Conservation (phyloP, 1,140 invertebrate genomes). For the Geopemphigus sp. region DNA sequence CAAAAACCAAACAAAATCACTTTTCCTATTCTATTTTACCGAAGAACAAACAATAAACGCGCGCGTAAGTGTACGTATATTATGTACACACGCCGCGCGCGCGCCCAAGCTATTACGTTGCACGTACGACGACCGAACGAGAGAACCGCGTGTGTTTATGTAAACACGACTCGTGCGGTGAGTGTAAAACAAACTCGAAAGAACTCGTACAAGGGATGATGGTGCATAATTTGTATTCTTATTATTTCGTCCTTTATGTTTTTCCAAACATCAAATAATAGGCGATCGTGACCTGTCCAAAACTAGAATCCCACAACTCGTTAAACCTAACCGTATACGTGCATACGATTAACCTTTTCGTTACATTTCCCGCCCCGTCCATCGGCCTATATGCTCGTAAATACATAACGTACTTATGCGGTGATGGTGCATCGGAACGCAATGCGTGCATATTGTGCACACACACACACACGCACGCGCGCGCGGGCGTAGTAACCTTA, state of each 20-base stretch:
- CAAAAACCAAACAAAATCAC: conserved; percentile 14
- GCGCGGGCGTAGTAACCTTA: too few relatives aligned
- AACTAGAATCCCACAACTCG: conserved; percentile 45
- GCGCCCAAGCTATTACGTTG: background rate
- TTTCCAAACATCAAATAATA: conserved; percentile 49
- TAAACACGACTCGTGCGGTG: conserved; percentile 49
- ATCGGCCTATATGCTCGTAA: background rate
- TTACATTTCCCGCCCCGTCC: background rate
- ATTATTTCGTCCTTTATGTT: conserved; percentile 23
- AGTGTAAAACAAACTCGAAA: conserved; percentile 47
- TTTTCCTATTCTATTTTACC: conserved; percentile 15
- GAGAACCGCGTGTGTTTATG: conserved; percentile 25
- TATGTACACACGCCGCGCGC: background rate
- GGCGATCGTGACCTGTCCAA: conserved; percentile 48
- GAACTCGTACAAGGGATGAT: conserved; percentile 49
- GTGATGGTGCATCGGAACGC: too few relatives aligned
- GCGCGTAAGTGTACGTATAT: background rate
- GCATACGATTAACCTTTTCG: conserved; percentile 48
- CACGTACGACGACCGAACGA: background rate
- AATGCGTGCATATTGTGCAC: background rate
- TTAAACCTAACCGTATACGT: conserved; percentile 29
- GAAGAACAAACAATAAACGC: conserved; percentile 25
- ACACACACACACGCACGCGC: background rate
- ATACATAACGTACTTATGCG: background rate
- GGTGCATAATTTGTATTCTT: conserved; percentile 38